A percentile compares a stretch with the other conserved stretches of the same genome.
These are phyloP conservation scores for Synaphobranchus kaupii DNA, from an alignment of 2,797 vertebrate genomes.

Conservation along the genomic window DNA sequence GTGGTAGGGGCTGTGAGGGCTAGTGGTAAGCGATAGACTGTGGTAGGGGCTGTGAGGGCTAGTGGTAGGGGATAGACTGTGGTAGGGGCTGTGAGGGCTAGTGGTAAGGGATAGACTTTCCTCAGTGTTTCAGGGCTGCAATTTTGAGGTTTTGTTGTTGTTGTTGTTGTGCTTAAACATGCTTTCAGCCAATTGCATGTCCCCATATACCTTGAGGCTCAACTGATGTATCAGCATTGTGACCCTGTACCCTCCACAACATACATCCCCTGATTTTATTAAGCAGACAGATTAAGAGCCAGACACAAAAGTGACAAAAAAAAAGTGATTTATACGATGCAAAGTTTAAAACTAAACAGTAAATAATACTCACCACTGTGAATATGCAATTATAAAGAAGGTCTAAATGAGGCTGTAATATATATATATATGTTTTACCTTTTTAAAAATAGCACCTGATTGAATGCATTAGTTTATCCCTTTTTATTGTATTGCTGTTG, in stretches of 20 bases:
- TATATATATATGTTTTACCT: slow-evolving; percentile 7
- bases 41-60: no score
- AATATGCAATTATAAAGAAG: not conserved
- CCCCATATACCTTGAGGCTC: not conserved
- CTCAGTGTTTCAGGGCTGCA: not conserved
- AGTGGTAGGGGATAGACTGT: not conserved
- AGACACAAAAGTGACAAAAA: not conserved
- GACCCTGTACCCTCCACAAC: not conserved
- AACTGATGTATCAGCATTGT: not conserved
- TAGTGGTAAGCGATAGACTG: not conserved
- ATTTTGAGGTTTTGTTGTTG: not conserved
- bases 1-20: no score
- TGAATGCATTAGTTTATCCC: not conserved
- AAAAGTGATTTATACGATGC: not conserved
- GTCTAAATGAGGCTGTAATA: not conserved
- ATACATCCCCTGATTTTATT: not conserved
- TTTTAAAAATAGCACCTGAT: not conserved
- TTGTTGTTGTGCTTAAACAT: not conserved
- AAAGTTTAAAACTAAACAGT: not conserved
- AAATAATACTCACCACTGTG: not conserved
- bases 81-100: no score
- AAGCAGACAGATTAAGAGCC: not conserved
- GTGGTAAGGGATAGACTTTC: not conserved
- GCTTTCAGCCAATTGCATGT: slow-evolving; percentile 13
- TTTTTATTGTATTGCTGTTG: not conserved